A percentile compares a stretch with the other conserved stretches of the same genome.
Conservation (phyloP, 2,888 invertebrate genomes). For the Sphaerophoria taeniata region DNA sequence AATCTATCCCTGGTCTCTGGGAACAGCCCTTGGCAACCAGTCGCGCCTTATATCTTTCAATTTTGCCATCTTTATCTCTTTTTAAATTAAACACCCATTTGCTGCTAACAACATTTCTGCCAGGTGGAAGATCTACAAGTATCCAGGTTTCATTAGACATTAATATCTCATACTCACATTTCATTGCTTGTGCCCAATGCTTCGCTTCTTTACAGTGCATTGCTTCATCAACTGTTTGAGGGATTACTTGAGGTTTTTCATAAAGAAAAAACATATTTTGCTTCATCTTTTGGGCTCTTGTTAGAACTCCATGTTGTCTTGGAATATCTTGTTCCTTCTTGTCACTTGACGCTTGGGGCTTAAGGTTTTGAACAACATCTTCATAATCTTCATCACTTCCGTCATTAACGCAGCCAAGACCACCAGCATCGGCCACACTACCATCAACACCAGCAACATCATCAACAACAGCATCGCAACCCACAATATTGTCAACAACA, state of each 20-base stretch:
- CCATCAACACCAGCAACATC: neutral
- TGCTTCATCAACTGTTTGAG: constrained; percentile 40
- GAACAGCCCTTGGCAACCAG: constrained; percentile 75
- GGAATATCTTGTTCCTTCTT: neutral
- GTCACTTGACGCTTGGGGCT: neutral
- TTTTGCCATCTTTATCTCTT: constrained; percentile 65
- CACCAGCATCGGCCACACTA: neutral
- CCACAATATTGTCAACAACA: neutral
- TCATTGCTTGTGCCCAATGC: constrained; percentile 75
- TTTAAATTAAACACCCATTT: constrained; percentile 76
- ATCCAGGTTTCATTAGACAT: constrained; percentile 73
- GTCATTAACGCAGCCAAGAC: neutral
- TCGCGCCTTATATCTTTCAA: constrained; percentile 71
- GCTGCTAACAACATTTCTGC: constrained; percentile 70
- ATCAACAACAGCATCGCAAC: neutral
- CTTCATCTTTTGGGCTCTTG: neutral
- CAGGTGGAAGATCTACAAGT: constrained; percentile 66
- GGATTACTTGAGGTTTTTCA: constrained; percentile 20
- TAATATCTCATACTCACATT: constrained; percentile 73
- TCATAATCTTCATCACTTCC: neutral
- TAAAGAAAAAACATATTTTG: constrained; percentile 19
- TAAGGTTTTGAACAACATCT: neutral
- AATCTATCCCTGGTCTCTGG: constrained; percentile 63
- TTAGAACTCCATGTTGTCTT: neutral
- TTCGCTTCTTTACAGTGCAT: constrained; percentile 18